These are phyloP conservation scores for Lagocephalus sceleratus DNA, from an alignment of 2,797 vertebrate genomes.

Conservation along the genomic window DNA sequence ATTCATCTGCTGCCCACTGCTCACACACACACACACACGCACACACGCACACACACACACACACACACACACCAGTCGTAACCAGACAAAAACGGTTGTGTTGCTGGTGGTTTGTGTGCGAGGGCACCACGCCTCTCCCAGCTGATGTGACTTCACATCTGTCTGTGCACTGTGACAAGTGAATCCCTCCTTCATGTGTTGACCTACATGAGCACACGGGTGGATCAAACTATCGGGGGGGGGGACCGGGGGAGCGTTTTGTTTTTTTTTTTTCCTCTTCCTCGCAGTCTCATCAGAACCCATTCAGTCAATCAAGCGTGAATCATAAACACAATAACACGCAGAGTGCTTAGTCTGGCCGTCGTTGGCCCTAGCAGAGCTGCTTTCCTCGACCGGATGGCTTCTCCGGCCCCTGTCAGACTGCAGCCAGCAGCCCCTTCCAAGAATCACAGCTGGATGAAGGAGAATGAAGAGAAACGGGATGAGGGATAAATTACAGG, in stretches of 20 bases:
- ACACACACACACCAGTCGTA: conserved; percentile 25
- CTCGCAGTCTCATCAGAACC: conserved; percentile 68
- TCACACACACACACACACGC: conserved; percentile 36
- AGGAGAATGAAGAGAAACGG: conserved; percentile 25
- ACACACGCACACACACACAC: conserved; percentile 36
- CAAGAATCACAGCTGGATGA: conserved; percentile 58
- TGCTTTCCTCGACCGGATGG: conserved; percentile 60
- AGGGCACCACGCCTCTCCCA: conserved; percentile 2
- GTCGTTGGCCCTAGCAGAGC: conserved; percentile 70
- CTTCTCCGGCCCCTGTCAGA: conserved; percentile 49
- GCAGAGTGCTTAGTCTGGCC: conserved; percentile 72
- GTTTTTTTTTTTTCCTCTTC: conserved; percentile 34
- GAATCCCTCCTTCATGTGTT: conserved; percentile 14
- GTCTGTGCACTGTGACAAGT: conserved; percentile 27
- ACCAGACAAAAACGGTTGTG: conserved; percentile 4
- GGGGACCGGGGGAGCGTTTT: conserved; percentile 41
- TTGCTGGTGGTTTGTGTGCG: neutral
- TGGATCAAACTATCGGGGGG: conserved; percentile 60
- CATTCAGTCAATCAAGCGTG: conserved; percentile 74
- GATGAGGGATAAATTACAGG: conserved; percentile 8
- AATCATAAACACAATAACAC: conserved; percentile 73
- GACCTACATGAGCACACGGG: conserved; percentile 8
- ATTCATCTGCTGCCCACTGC: conserved; percentile 48
- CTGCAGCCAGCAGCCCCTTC: conserved; percentile 46
- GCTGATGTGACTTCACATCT: conserved; percentile 26